Percentiles rank a stretch among this genome's conserved stretches.
Evolutionary conservation across 2,888 invertebrate species (phyloP).

Genomic region (Tortricodes alternella): DNA sequence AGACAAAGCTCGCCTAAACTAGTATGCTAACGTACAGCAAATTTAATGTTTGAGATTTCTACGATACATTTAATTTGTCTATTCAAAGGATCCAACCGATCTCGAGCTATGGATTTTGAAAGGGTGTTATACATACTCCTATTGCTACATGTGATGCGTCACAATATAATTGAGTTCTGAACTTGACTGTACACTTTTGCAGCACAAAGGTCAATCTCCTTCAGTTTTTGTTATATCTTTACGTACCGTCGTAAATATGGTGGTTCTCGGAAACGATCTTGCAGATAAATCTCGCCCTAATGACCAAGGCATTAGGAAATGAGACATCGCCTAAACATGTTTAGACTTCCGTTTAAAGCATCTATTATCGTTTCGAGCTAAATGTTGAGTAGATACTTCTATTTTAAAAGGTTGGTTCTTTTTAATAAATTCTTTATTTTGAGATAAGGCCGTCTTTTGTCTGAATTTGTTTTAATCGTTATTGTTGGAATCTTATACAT

Average conservation of each 20-base stretch:
- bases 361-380: constrained; percentile 8
- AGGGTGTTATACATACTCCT: too few species aligned
- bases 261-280: constrained; percentile 13
- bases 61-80: too few species aligned
- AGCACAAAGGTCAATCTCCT: constrained; percentile 21
- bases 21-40: too few species aligned
- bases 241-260: not conserved
- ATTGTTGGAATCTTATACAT: too few species aligned
- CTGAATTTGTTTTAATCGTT: too few species aligned
- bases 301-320: constrained; percentile 12
- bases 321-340: constrained; percentile 11
- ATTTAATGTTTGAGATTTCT: too few species aligned
- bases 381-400: not conserved
- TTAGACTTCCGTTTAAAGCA: constrained; percentile 5
- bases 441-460: not conserved
- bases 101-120: too few species aligned
- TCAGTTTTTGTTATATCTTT: constrained; percentile 6
- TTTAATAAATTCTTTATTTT: not conserved
- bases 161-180: too few species aligned
- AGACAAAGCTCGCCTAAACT: too few species aligned
- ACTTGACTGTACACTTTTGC: not conserved
- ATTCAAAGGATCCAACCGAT: too few species aligned
- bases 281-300: not conserved
- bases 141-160: too few species aligned
- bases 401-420: not conserved